Evolutionary conservation across 2,888 invertebrate species (phyloP).

Genomic region (Cosmia trapezina): DNA sequence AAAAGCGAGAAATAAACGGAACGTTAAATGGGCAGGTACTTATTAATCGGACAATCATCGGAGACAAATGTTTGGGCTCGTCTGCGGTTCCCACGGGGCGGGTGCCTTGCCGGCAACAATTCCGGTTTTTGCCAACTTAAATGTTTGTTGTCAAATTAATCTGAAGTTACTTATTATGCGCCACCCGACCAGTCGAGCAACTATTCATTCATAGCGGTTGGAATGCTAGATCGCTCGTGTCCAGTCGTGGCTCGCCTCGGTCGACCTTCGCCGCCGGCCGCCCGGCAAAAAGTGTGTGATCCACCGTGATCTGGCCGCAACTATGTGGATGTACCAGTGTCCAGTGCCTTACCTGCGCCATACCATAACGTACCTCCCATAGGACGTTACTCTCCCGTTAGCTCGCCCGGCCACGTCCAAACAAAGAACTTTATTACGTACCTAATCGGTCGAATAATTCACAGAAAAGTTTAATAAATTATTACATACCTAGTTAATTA

Average conservation of each 20-base stretch:
- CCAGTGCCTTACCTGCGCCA: conserved; percentile 71
- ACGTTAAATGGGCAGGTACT: conserved; percentile 69
- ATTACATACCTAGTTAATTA: conserved; percentile 31
- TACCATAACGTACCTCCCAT: conserved; percentile 68
- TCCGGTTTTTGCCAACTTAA: conserved; percentile 89
- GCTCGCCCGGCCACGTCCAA: conserved; percentile 55
- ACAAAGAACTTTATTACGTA: conserved; percentile 54
- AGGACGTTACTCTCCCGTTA: conserved; percentile 73
- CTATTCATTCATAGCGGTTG: conserved; percentile 90
- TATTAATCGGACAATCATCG: conserved; percentile 80
- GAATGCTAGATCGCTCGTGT: conserved; percentile 88
- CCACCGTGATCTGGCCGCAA: conserved; percentile 76
- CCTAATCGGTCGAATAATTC: conserved; percentile 47
- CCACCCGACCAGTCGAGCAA: conserved; percentile 84
- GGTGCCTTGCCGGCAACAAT: conserved; percentile 78
- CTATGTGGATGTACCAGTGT: conserved; percentile 80
- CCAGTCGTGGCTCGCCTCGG: conserved; percentile 85
- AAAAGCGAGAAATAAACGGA: conserved; percentile 74
- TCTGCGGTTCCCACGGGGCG: conserved; percentile 86
- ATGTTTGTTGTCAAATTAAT: conserved; percentile 90
- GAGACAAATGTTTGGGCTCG: conserved; percentile 81
- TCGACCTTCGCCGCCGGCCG: conserved; percentile 81
- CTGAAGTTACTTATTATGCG: conserved; percentile 87
- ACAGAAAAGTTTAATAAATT: conserved; percentile 38
- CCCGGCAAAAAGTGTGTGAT: conserved; percentile 79